Base-by-base conservation (phyloP, 2,113 vertebrate genomes). In the Leptodactylus fuscus region DNA sequence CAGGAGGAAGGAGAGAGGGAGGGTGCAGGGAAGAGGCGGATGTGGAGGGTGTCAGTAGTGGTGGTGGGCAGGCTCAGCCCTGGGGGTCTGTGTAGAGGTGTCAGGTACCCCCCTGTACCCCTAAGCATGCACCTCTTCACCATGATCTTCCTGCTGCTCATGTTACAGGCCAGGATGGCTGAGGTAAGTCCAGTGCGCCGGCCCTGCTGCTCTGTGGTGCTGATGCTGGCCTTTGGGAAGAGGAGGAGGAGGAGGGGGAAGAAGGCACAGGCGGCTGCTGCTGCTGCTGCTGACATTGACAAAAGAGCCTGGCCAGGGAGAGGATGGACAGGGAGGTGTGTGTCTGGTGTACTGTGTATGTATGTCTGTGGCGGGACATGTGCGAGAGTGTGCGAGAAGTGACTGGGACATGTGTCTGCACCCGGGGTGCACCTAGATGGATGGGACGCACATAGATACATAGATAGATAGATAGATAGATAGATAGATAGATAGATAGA, bases 111-210 rank as follows among this genome's bases (percentile, higher is more conserved):
- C 84, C 84, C 36, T 70, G 62, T 29, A 85, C 84, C 84, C 76
- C 84, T 24, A 69, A 73, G 84, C 36, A 85, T 85, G 84, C 84
- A 85, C 76, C 84, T 85, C 75, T 85, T 80, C 76, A 85, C 62
- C 76, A 85, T 85, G 84, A 85, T 85, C 84, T 85, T 85, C 84
- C 67, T 85, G 38, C 76, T 85, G 75, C 76, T 85, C n/a, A 85
- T 85, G 84, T 85, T 85, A 85, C 84, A 80, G 76, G 84, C 76
- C 77, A 85, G 84, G 77, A 24, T 60, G 84, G 34, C 84, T 80
- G 76, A 85, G 84, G 84, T 85, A 85, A 85, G 84, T 29, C 13
- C 75, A 55, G 53, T 32, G 34, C 32, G 73, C 60, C 53, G 74
- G 13, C 2, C 49, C 18, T 27, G 48, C 49, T 5, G 83, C 76